Evolutionary conservation across 2,113 vertebrate genomes (phyloP).

Genomic region (Ciconia maguari): DNA sequence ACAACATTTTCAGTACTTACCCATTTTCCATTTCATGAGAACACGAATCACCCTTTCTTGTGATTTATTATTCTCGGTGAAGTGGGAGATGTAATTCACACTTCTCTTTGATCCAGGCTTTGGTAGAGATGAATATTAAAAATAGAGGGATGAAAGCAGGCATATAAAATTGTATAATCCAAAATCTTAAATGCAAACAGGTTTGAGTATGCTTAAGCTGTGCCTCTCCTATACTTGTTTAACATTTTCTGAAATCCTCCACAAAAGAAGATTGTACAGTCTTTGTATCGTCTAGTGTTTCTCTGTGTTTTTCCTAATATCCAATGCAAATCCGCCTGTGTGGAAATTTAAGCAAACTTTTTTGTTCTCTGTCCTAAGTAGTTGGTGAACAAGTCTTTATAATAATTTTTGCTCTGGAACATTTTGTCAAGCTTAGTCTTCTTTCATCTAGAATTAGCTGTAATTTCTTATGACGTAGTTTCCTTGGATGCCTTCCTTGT

Average conservation of each 20-base stretch:
- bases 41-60: background rate
- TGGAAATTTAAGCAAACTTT: background rate
- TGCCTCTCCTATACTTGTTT: background rate
- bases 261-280: background rate
- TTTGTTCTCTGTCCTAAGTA: background rate
- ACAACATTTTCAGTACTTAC: background rate
- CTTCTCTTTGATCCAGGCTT: background rate
- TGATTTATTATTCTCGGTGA: background rate
- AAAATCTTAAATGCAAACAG: background rate
- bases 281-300: background rate
- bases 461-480: background rate
- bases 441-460: background rate
- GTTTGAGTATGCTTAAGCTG: background rate
- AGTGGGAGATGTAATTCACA: background rate
- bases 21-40: background rate
- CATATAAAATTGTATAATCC: background rate
- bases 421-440: background rate
- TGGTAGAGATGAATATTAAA: background rate
- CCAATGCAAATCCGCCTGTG: background rate
- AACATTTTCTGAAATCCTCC: background rate
- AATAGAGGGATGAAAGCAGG: background rate
- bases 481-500: background rate
- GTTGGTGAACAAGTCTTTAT: background rate
- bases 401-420: background rate
- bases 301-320: background rate